These are phyloP conservation scores for Plutella xylostella DNA, from an alignment of 2,888 invertebrate genomes.

Conservation along the genomic window DNA sequence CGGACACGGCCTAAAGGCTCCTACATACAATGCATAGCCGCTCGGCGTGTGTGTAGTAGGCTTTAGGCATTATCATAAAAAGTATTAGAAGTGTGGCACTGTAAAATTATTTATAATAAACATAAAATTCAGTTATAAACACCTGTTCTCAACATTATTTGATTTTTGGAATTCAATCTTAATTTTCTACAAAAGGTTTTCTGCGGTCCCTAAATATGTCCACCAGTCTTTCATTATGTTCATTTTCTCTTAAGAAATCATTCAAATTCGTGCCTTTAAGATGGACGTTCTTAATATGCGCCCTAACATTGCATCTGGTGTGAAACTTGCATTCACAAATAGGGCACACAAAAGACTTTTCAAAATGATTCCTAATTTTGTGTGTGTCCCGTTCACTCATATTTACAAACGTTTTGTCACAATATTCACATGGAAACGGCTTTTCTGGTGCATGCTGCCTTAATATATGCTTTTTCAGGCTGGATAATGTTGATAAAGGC, in stretches of 20 bases:
- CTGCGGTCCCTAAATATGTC: slow-evolving; percentile 30
- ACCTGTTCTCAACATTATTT: no score
- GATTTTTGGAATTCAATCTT: no score
- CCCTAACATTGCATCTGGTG: slow-evolving; percentile 31
- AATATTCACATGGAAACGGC: slow-evolving; percentile 25
- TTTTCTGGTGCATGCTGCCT: not conserved
- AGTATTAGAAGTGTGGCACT: no score
- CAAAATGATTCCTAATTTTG: slow-evolving; percentile 28
- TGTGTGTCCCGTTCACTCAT: slow-evolving; percentile 19
- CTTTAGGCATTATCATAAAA: no score
- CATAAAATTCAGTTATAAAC: no score
- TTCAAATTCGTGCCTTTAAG: slow-evolving; percentile 31
- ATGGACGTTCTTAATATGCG: slow-evolving; percentile 34
- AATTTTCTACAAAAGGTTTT: no score
- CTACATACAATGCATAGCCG: no score
- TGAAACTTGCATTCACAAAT: slow-evolving; percentile 31
- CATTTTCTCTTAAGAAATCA: slow-evolving; percentile 27
- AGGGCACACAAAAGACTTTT: slow-evolving; percentile 30
- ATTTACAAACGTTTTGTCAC: slow-evolving; percentile 13
- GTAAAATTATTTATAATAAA: no score
- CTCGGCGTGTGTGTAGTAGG: no score
- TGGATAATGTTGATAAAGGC: not conserved
- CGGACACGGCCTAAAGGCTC: no score
- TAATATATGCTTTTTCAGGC: not conserved
- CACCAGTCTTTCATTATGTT: slow-evolving; percentile 21